phyloP scores from a whole-genome alignment of 2,888 invertebrate genomes.

The Drosophila mercatorum region DNA sequence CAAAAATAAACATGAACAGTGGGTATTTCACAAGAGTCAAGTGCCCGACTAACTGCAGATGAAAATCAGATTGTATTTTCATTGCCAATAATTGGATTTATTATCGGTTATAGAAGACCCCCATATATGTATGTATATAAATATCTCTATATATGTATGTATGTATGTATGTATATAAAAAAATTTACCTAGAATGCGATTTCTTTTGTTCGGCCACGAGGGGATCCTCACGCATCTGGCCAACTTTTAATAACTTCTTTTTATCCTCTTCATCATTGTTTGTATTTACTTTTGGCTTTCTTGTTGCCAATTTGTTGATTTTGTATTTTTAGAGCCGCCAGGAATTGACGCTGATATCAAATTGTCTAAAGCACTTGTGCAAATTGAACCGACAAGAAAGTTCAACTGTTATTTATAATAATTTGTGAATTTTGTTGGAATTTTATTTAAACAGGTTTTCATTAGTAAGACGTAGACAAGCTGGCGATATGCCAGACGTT shows the following conservation, averaged over 20 bases:
- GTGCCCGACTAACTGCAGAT: neutral
- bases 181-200: neutral
- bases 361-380: conserved; percentile 37
- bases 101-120: conserved; percentile 1
- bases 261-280: neutral
- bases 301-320: neutral
- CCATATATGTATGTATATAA: neutral
- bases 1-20: neutral
- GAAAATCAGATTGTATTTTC: conserved; percentile 8
- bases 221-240: neutral
- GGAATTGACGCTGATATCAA: conserved; percentile 29
- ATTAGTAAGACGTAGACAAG: conserved; percentile 23
- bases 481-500: neutral
- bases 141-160: neutral
- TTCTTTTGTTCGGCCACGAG: neutral
- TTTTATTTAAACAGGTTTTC: conserved; percentile 43
- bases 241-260: neutral
- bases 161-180: too few species aligned
- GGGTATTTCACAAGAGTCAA: neutral
- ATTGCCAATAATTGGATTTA: neutral
- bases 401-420: conserved; percentile 14
- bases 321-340: conserved; percentile 16
- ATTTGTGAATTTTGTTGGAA: conserved; percentile 8
- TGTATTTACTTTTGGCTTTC: neutral
- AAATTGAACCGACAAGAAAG: conserved; percentile 34